A percentile compares a stretch with the other conserved stretches of the same genome.
Conservation (phyloP, 1,140 invertebrate species). For the Copidosoma floridanum region DNA sequence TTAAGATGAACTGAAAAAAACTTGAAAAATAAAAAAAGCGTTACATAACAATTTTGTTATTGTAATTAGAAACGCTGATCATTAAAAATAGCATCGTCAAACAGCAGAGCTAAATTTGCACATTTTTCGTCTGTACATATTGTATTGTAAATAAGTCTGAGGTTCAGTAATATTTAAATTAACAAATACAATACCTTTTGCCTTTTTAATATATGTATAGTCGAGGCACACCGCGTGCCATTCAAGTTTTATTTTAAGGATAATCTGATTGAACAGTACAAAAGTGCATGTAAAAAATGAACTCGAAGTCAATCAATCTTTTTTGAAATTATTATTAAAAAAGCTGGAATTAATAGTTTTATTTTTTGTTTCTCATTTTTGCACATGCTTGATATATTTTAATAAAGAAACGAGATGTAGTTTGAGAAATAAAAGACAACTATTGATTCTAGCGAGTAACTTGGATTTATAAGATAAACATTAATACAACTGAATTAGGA, state of each 20-base stretch:
- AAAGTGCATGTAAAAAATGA: neutral
- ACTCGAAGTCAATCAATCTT: too few relatives aligned
- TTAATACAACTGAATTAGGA: neutral
- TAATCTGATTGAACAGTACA: neutral
- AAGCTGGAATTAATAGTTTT: too few relatives aligned
- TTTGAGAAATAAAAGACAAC: too few relatives aligned
- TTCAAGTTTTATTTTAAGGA: neutral
- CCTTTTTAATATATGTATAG: too few relatives aligned
- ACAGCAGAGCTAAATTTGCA: slow-evolving; percentile 23
- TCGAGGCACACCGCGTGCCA: neutral
- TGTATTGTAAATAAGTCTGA: slow-evolving; percentile 40
- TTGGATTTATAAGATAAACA: neutral
- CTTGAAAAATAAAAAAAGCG: slow-evolving; percentile 19
- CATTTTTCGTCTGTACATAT: slow-evolving; percentile 41
- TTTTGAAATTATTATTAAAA: too few relatives aligned
- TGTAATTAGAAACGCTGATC: too few relatives aligned
- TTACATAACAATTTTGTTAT: slow-evolving; percentile 19
- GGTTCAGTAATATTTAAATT: neutral
- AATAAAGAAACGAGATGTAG: too few relatives aligned
- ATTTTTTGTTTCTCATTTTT: too few relatives aligned
- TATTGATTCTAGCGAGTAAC: too few relatives aligned
- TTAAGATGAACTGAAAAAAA: too few relatives aligned
- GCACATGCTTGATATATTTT: too few relatives aligned
- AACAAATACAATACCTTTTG: neutral
- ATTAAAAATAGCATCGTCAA: slow-evolving; percentile 22